These are phyloP conservation scores for Yponomeuta plumbellus DNA, from an alignment of 2,888 invertebrate genomes.

Conservation along the genomic window DNA sequence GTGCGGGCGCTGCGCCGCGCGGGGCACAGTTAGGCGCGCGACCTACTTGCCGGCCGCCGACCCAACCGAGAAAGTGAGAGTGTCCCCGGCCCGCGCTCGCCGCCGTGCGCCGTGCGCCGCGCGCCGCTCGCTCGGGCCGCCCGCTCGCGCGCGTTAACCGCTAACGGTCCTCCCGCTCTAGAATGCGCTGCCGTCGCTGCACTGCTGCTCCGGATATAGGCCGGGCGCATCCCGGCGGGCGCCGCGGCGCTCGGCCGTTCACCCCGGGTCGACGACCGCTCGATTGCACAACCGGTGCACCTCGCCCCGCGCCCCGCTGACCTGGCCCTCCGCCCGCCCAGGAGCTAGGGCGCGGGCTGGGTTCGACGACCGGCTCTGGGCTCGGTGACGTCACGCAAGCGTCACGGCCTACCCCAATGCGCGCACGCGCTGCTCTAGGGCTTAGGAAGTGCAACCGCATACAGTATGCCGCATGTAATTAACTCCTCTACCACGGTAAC, in stretches of 20 bases:
- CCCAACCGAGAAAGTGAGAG: slow-evolving; percentile 79
- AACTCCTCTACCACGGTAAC: neutral
- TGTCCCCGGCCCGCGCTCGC: slow-evolving; percentile 58
- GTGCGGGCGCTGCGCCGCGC: slow-evolving; percentile 72
- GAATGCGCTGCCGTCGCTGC: slow-evolving; percentile 73
- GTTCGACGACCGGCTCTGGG: slow-evolving; percentile 60
- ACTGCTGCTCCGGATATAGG: slow-evolving; percentile 76
- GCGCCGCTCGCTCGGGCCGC: slow-evolving; percentile 24
- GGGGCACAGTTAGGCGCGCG: slow-evolving; percentile 82
- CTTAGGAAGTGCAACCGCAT: slow-evolving; percentile 41
- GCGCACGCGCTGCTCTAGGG: slow-evolving; percentile 70
- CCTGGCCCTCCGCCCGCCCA: slow-evolving; percentile 43
- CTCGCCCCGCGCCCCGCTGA: slow-evolving; percentile 41
- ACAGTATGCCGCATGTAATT: slow-evolving; percentile 24
- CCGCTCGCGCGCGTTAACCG: slow-evolving; percentile 62
- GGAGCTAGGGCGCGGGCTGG: slow-evolving; percentile 53
- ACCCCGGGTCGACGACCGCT: slow-evolving; percentile 72
- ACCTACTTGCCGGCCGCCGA: slow-evolving; percentile 88
- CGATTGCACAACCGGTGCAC: slow-evolving; percentile 62
- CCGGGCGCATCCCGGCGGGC: slow-evolving; percentile 75
- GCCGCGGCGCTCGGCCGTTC: slow-evolving; percentile 69
- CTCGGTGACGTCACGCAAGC: slow-evolving; percentile 67
- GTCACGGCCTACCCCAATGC: slow-evolving; percentile 79
- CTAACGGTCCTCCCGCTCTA: slow-evolving; percentile 64
- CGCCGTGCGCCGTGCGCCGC: slow-evolving; percentile 28